Evolutionary conservation across 2,113 vertebrate genomes (phyloP), one percentile per base, ranked within the genome.

Genomic region (Dolichotis patagonum): DNA sequence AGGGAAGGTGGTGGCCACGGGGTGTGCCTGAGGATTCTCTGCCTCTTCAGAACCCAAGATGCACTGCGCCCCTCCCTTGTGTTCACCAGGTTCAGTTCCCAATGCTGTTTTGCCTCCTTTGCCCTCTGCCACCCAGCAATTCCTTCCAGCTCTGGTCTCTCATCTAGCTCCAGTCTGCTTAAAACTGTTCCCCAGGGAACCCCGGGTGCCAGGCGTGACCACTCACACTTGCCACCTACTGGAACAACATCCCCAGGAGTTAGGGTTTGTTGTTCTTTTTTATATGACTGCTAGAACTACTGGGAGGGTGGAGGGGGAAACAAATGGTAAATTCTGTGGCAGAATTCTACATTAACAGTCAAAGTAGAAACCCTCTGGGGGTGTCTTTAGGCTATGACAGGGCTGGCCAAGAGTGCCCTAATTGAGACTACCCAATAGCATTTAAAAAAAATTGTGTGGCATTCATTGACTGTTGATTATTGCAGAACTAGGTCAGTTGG

Each of bases 401-500:
- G 60, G 38, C 63, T 46, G 52, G 65, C 81, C 69, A 54, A 41
- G 58, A 69, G 71, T 19, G 43, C 38, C 46, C 78, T 78, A 35
- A 82, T 26, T 24, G 86, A 71, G 58, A 26, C 54, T 30, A 10
- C 62, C 41, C 54, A 26, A 1, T 49, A 41, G 38, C 26, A 26
- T 24, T 69, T 24, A 20, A 69, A 69, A n/a, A 49, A 14, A 46
- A 32, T 41, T 65, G 85, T 58, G 77, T 71, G 43, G 56, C 87
- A 28, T 63, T 95, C 62, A 26, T 16, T 83, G 85, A 90, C 63
- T 77, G 73, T 20, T 88, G 85, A 67, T 92, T 58, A 60, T 49
- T 77, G 84, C 35, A 88, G 82, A 78, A 56, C 20, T 80, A 93
- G 94, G 96, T 88, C 77, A 93, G 71, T 1, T 8, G n/a, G 78